Evolutionary conservation across 2,113 vertebrate species (phyloP).

Genomic region (Cryptotis parvus): DNA sequence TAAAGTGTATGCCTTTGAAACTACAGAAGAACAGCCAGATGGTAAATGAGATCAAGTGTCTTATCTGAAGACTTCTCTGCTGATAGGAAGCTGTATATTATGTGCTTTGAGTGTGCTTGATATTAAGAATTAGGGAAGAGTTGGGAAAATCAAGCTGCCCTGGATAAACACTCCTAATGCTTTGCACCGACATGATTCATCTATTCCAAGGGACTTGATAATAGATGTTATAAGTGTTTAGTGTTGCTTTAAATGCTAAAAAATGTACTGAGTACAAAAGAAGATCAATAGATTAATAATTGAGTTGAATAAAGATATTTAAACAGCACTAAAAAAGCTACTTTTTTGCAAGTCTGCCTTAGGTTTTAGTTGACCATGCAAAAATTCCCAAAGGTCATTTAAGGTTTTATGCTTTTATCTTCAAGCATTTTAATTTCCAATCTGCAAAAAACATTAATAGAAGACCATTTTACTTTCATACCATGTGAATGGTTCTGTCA

Average conservation of each 20-base stretch:
- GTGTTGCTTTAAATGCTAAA: background rate
- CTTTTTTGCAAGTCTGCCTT: background rate
- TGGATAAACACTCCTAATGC: background rate
- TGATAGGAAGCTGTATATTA: constrained; percentile 47
- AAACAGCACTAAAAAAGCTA: background rate
- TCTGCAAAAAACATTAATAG: constrained; percentile 46
- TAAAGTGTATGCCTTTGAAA: too few relatives aligned
- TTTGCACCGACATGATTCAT: background rate
- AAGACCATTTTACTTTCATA: background rate
- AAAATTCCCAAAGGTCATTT: constrained; percentile 45
- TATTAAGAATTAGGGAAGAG: background rate
- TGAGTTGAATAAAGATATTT: background rate
- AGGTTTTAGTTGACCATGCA: background rate
- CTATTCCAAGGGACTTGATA: background rate
- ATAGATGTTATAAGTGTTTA: background rate
- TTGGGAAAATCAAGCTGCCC: background rate
- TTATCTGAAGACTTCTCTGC: constrained; percentile 54
- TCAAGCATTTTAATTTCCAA: constrained; percentile 49
- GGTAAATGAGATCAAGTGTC: background rate
- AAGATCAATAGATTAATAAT: constrained; percentile 27
- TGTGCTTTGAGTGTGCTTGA: background rate
- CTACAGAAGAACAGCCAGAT: constrained; percentile 59
- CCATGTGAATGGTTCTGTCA: background rate
- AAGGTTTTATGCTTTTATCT: constrained; percentile 25
- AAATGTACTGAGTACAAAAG: background rate